Base-by-base conservation (phyloP, 2,797 vertebrate species). In the Gymnodraco acuticeps region DNA sequence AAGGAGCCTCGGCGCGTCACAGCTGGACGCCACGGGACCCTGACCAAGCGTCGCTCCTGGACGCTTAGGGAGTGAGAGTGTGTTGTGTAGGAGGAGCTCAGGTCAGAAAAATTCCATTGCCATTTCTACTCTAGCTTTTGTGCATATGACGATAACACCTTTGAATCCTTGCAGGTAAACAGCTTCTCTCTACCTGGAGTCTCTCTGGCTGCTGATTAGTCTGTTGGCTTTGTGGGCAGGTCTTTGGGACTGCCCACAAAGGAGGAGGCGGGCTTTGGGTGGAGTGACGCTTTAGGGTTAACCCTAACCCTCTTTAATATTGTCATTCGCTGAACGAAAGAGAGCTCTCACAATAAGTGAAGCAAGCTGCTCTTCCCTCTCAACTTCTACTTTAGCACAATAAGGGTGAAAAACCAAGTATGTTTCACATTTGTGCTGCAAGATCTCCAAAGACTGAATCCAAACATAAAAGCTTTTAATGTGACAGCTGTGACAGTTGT, bases 191-290 rank as follows among this genome's bases (percentile, higher is more conserved):
- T 65, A 92, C 92, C 90, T 79, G 75, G 31, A 55, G 61, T 3
- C 48, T 91, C 85, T 80, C 70, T 87, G 69, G 74, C 74, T 50
- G 56, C 78, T 20, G 87, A 83, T 72, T 94, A 92, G 53, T 64
- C 68, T 1, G 46, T 73, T 58, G 96, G 89, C 74, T 85, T 96
- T 81, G 68, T 67, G 80, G 95, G 89, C 20, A 92, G 88, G 16
- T 73, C 0, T 75, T 94, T 94, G 0, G 89, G 90, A 1, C 73
- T 74, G n/a, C n/a, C n/a, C n/a, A n/a, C n/a, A n/a, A n/a, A n/a
- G n/a, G 51, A 77, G 41, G 92, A 74, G 46, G 83, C 65, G 3
- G 67, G 0, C 64, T 87, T 81, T 3, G 75, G 74, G 73, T 3
- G 2, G 48, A 93, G 76, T 0, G 73, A 73, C 60, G 54, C 82